Evolutionary conservation across 2,797 vertebrate species (phyloP).

Genomic region (Chrosomus eos): DNA sequence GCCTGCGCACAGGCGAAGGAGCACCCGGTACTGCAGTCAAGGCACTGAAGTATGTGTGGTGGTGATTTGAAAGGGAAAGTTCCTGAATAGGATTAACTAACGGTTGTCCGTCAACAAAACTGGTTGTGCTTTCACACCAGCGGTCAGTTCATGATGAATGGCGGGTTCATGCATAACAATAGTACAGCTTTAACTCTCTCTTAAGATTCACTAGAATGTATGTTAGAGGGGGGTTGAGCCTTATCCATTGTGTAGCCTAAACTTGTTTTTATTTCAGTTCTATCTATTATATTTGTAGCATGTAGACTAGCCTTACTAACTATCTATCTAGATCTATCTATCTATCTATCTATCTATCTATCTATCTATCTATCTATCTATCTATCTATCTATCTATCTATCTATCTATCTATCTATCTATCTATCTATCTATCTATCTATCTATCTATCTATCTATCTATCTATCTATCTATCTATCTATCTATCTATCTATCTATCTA

Average conservation of each 20-base stretch:
- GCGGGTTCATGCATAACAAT: conserved; percentile 51
- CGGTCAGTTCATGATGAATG: conserved; percentile 47
- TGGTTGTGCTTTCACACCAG: conserved; percentile 35
- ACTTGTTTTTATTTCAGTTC: background rate
- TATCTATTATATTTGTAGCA: no score
- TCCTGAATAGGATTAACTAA: conserved; percentile 49
- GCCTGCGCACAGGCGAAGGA: background rate
- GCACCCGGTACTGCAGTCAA: background rate
- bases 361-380: background rate
- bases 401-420: background rate
- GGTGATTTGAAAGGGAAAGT: conserved; percentile 33
- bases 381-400: background rate
- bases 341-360: background rate
- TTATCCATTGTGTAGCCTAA: background rate
- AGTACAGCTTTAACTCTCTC: background rate
- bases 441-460: background rate
- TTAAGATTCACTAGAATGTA: conserved; percentile 12
- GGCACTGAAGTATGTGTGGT: background rate
- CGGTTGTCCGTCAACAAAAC: conserved; percentile 42
- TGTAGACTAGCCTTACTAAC: no score
- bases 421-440: background rate
- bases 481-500: background rate
- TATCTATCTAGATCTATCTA: no score
- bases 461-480: no score
- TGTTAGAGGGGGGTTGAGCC: background rate